Evolutionary conservation across 2,888 invertebrate species (phyloP), one percentile per base, ranked within the genome.

Genomic region (Euphydryas editha): DNA sequence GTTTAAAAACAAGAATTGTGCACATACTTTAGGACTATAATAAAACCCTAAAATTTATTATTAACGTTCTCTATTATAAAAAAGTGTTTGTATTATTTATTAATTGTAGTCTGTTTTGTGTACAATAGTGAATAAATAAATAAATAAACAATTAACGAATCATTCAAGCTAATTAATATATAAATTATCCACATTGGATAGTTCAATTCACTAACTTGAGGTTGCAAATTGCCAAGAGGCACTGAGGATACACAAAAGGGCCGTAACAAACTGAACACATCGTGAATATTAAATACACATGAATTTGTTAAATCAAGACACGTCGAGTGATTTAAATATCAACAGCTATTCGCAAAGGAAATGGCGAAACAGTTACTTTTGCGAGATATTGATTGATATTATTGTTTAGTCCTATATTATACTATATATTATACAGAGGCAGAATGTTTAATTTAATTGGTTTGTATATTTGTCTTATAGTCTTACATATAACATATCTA

Each of bases 241-340:
- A 47, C 44, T 55, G 57, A 47, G 70, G 65, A 69, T 71, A 69
- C 71, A 72, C 72, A 75, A 74, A 73, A 70, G 75, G 73, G 65
- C 73, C 68, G 73, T 72, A 69, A 72, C 75, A 70, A 73, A 67
- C 62, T 51, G 55, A 59, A 65, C 73, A 70, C 47, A 65, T 8
- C 59, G 51, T 66, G 76, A 74, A 76, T 75, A 72, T 57, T 68
- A 72, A 76, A 59, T 62, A 61, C 24, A 20, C 44, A 49, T 49
- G 36, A 67, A 62, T 75, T 86, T 85, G 68, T 17, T 73, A 71
- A 84, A 71, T 66, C 88, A 37, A 56, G 60, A 64, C 89, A 84
- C 87, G 87, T 85, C 80, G 78, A 59, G 85, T 86, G 88, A 90
- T 87, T 87, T 78, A 74, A 77, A 83, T 84, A 81, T 80, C 79